Percentiles rank a stretch among this genome's conserved stretches.
phyloP scores from a whole-genome alignment of 2,888 invertebrate species.

The Lasioglossum figueresi region DNA sequence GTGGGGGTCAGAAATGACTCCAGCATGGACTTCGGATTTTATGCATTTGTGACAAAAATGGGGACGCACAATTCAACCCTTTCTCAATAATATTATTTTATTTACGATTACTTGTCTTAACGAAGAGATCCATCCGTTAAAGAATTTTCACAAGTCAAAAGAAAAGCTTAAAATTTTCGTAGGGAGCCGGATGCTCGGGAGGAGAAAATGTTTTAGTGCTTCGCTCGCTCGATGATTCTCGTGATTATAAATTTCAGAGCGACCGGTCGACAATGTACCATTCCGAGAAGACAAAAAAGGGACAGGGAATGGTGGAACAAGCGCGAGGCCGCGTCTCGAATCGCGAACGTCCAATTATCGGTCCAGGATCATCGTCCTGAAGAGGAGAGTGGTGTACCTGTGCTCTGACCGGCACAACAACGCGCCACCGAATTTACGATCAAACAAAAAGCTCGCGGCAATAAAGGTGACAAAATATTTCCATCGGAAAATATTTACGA shows the following conservation, averaged over 20 bases:
- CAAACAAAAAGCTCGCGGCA: conserved; percentile 77
- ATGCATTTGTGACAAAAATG: no score
- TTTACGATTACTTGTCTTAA: no score
- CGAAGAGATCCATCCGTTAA: no score
- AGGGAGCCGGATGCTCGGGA: not conserved
- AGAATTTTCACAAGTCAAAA: not conserved
- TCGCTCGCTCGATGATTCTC: not conserved
- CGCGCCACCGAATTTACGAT: conserved; percentile 81
- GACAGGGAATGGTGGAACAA: conserved; percentile 4
- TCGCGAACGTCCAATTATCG: conserved; percentile 30
- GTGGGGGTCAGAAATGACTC: no score
- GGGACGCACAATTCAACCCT: no score
- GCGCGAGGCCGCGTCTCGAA: conserved; percentile 7
- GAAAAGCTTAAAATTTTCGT: not conserved
- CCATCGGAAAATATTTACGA: conserved; percentile 79
- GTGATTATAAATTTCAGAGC: not conserved
- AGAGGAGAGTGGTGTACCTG: conserved; percentile 31
- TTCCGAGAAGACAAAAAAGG: not conserved
- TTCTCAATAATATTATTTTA: no score
- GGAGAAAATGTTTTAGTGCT: not conserved
- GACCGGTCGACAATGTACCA: not conserved
- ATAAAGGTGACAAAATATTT: conserved; percentile 83
- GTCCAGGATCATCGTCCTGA: conserved; percentile 12
- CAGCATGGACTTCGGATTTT: no score
- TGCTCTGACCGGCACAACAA: conserved; percentile 27